A percentile compares a stretch with the other conserved stretches of the same genome.
Evolutionary conservation across 2,797 vertebrate species (phyloP).

Genomic region (Syngnathus acus): DNA sequence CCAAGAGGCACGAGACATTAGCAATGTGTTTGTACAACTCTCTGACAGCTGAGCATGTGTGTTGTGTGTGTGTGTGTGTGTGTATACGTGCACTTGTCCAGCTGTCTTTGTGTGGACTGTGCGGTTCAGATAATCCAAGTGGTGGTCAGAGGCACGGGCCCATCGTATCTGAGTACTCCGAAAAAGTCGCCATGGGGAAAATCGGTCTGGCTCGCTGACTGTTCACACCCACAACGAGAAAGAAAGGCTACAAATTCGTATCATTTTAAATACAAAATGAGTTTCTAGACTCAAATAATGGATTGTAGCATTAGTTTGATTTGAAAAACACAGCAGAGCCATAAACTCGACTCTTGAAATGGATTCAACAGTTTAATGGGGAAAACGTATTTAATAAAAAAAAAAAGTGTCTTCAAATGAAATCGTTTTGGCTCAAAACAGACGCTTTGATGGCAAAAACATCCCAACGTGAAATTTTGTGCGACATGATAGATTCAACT

Average conservation of each 20-base stretch:
- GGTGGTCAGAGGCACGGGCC: neutral
- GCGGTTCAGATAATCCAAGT: neutral
- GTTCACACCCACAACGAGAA: too few species aligned
- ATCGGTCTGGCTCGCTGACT: too few species aligned
- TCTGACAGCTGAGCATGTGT: slow-evolving; percentile 60
- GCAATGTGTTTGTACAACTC: slow-evolving; percentile 40
- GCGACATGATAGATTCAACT: neutral
- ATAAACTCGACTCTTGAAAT: neutral
- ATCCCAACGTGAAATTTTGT: neutral
- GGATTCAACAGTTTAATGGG: neutral
- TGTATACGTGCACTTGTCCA: slow-evolving; percentile 18
- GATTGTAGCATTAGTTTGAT: neutral
- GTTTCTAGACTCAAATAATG: neutral
- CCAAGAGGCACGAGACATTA: slow-evolving; percentile 31
- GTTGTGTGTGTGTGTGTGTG: slow-evolving; percentile 22
- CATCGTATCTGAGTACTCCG: too few species aligned
- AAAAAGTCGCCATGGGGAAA: too few species aligned
- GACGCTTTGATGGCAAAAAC: neutral
- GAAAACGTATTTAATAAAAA: neutral
- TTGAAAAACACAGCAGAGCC: neutral
- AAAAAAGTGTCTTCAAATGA: neutral
- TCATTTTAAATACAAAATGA: neutral
- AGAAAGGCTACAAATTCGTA: neutral
- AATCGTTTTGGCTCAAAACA: neutral
- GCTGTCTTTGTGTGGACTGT: slow-evolving; percentile 18